Percentiles rank a stretch among this genome's conserved stretches.
These are phyloP conservation scores for Psammodynastes pulverulentus DNA, from an alignment of 2,113 vertebrate species.

Conservation along the genomic window DNA sequence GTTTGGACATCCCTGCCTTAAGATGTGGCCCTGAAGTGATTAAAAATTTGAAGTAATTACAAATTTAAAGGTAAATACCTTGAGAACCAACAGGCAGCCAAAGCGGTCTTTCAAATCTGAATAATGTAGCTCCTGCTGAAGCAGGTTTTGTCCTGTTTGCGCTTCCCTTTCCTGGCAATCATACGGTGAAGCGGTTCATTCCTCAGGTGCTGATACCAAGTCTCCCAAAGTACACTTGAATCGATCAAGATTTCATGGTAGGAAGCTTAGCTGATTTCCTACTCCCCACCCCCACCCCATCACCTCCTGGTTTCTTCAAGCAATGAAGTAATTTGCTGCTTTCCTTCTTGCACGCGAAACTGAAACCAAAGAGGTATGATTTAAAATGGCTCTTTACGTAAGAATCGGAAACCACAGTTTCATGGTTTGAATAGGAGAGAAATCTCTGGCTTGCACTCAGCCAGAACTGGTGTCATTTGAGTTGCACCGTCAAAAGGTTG, in stretches of 20 bases:
- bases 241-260: background rate
- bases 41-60: background rate
- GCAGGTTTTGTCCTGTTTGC: background rate
- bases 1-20: too few species aligned
- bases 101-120: background rate
- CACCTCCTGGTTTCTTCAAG: background rate
- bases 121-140: background rate
- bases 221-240: background rate
- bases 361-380: background rate
- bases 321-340: background rate
- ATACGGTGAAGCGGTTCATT: background rate
- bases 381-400: background rate
- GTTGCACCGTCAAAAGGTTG: background rate
- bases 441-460: background rate
- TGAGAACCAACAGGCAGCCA: background rate
- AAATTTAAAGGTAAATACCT: background rate
- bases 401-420: background rate
- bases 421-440: background rate
- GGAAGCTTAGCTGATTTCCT: background rate
- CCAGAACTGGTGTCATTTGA: background rate
- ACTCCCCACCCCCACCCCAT: fast-evolving
- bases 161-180: background rate
- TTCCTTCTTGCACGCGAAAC: background rate
- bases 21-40: background rate
- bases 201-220: background rate